Conservation (phyloP, 2,113 vertebrate species). For the Rhegmatorhina hoffmannsi region DNA sequence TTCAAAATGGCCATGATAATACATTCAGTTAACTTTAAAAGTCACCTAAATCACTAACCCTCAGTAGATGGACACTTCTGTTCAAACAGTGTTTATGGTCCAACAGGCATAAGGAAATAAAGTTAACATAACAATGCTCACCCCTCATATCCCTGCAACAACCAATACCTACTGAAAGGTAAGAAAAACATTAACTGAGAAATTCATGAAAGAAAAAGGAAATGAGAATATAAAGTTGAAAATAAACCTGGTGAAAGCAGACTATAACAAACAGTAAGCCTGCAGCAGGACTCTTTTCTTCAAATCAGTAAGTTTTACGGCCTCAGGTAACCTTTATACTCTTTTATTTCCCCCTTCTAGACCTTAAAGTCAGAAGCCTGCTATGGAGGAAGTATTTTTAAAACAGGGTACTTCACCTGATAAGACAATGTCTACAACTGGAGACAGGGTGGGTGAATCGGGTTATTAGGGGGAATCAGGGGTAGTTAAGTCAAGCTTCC, state of each 20-base stretch:
- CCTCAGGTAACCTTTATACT: background rate
- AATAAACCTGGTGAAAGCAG: background rate
- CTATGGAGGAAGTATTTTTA: background rate
- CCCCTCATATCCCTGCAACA: background rate
- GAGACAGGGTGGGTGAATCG: background rate
- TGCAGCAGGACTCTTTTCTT: background rate
- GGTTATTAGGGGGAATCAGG: fast-evolving
- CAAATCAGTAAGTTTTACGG: background rate
- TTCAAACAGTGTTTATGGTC: background rate
- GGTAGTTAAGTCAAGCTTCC: background rate
- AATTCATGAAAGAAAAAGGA: background rate
- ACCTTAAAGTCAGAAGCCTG: background rate
- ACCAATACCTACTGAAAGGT: background rate
- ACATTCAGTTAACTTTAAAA: background rate
- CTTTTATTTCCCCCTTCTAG: background rate
- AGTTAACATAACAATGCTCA: background rate
- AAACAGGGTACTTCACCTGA: background rate
- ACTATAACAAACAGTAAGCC: background rate
- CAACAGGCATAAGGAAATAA: background rate
- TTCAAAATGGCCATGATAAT: background rate
- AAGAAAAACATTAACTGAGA: background rate
- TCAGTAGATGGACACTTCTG: background rate
- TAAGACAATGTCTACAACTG: background rate
- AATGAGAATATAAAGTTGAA: background rate
- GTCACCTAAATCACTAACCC: background rate